Conservation (phyloP, 2,797 vertebrate genomes). For the Geotrypetes seraphini region DNA sequence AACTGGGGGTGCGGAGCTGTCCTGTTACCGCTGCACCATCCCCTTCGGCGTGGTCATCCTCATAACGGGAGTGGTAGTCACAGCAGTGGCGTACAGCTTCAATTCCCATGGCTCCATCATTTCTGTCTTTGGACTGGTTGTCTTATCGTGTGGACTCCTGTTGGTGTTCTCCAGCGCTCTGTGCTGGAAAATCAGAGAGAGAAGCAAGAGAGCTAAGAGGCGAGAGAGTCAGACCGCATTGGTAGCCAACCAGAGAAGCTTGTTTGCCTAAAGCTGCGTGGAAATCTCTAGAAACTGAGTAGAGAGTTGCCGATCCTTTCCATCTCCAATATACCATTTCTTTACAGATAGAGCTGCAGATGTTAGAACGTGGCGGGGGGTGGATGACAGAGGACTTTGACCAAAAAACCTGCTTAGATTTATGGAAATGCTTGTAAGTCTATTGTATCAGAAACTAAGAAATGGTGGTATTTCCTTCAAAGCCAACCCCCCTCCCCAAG, state of each 20-base stretch:
- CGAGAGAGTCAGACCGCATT: slow-evolving; percentile 77
- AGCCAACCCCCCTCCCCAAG: background rate
- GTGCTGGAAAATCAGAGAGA: slow-evolving; percentile 74
- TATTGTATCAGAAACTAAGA: no score
- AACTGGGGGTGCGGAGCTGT: slow-evolving; percentile 77
- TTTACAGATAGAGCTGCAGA: no score
- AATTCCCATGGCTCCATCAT: slow-evolving; percentile 83
- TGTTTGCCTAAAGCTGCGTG: slow-evolving; percentile 74
- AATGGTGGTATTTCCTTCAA: slow-evolving; percentile 18
- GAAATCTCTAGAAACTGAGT: no score
- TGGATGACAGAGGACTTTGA: no score
- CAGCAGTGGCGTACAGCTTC: slow-evolving; percentile 77
- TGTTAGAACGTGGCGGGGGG: no score
- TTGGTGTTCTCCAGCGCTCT: slow-evolving; percentile 67
- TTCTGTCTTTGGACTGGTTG: slow-evolving; percentile 74
- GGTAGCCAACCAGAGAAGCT: slow-evolving; percentile 67
- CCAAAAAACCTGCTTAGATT: no score
- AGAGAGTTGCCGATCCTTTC: no score
- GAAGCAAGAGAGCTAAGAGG: slow-evolving; percentile 62
- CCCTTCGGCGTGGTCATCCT: slow-evolving; percentile 79
- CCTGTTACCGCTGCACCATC: slow-evolving; percentile 77
- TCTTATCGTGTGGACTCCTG: slow-evolving; percentile 66
- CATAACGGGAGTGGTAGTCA: slow-evolving; percentile 74
- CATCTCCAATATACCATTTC: no score
- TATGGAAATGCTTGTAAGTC: no score